A percentile compares a stretch with the other conserved stretches of the same genome.
phyloP scores from a whole-genome alignment of 1,140 invertebrate species.

The Panulirus ornatus region DNA sequence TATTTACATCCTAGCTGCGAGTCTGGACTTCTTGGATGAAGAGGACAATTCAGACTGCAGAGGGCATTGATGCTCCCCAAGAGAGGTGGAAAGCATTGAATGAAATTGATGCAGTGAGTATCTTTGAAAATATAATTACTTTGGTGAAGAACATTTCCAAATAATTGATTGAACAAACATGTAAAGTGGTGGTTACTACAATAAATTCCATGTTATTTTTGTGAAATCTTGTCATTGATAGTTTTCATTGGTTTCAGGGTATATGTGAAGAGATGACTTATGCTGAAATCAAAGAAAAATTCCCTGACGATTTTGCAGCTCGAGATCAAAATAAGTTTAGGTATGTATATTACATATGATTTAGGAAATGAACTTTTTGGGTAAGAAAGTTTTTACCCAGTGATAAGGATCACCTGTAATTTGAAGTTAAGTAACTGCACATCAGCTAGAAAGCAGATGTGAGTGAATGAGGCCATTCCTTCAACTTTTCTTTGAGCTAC shows the following conservation, averaged over 20 bases:
- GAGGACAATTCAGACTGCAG: conserved; percentile 96
- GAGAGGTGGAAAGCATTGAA: conserved; percentile 99
- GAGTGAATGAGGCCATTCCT: too few relatives aligned
- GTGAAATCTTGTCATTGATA: too few relatives aligned
- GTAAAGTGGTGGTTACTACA: neutral
- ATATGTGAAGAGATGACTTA: conserved; percentile 99
- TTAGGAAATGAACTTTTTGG: too few relatives aligned
- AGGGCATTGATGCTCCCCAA: conserved; percentile 92
- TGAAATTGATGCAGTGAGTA: conserved; percentile 98
- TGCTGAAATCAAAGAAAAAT: conserved; percentile 96
- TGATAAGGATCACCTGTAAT: too few relatives aligned
- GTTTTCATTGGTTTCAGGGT: conserved; percentile 39
- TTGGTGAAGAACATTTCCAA: neutral
- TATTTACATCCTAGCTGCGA: conserved; percentile 83
- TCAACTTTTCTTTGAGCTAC: too few relatives aligned
- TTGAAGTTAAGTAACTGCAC: too few relatives aligned
- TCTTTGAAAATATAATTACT: too few relatives aligned
- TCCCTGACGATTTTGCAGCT: conserved; percentile 96
- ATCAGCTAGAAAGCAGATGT: too few relatives aligned
- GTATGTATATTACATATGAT: conserved; percentile 24
- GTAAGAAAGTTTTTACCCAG: too few relatives aligned
- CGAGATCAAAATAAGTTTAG: conserved; percentile 93
- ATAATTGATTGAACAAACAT: neutral
- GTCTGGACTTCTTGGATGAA: conserved; percentile 99
- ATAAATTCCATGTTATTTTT: neutral